A percentile compares a stretch with the other conserved stretches of the same genome.
Evolutionary conservation across 2,797 vertebrate species (phyloP).

Genomic region (Danio aesculapii): DNA sequence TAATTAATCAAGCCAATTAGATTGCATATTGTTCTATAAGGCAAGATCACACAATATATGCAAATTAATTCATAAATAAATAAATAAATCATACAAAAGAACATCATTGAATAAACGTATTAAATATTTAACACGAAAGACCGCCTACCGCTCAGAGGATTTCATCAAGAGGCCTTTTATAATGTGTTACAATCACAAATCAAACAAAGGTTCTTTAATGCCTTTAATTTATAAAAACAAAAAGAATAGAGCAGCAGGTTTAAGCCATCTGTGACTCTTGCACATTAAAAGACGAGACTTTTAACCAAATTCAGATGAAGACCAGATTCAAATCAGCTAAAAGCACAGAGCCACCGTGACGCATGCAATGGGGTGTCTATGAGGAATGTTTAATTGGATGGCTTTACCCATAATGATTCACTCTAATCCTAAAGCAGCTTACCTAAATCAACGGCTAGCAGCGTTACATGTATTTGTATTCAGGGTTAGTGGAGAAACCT

Average conservation of each 20-base stretch:
- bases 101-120: background rate
- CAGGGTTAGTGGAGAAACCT: conserved; percentile 34
- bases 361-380: conserved; percentile 56
- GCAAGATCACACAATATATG: background rate
- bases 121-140: background rate
- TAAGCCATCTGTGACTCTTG: background rate
- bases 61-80: conserved; percentile 26
- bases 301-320: conserved; percentile 22
- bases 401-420: conserved; percentile 60
- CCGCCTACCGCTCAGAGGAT: background rate
- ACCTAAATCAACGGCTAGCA: conserved; percentile 67
- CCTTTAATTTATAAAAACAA: background rate
- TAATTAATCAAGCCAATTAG: conserved; percentile 1
- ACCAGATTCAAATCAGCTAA: conserved; percentile 63
- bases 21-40: background rate
- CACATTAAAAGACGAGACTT: conserved; percentile 5
- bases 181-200: background rate
- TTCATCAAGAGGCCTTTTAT: background rate
- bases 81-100: conserved; percentile 41
- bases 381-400: conserved; percentile 56
- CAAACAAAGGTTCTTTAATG: background rate
- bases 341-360: conserved; percentile 54
- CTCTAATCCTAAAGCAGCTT: conserved; percentile 52
- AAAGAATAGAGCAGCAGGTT: background rate
- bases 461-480: conserved; percentile 45